Evolutionary conservation across 2,888 invertebrate genomes (phyloP).

Genomic region (Pedicia rivosa): DNA sequence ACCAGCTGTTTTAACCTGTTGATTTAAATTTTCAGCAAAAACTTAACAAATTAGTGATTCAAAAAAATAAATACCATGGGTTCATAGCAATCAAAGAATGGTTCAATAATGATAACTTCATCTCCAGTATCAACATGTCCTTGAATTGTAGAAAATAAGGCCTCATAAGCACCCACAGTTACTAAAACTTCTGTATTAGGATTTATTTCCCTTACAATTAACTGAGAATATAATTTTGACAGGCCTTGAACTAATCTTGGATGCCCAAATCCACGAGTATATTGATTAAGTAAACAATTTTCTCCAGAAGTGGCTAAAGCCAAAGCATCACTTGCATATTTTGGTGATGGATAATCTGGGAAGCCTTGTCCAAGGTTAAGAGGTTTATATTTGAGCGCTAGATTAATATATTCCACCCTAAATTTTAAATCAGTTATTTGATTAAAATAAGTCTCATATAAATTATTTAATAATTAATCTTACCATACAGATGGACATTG

Average conservation of each 20-base stretch:
- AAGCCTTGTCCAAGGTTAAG: slow-evolving; percentile 92
- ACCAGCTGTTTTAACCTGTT: slow-evolving; percentile 67
- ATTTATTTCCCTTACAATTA: slow-evolving; percentile 62
- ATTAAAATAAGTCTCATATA: background rate
- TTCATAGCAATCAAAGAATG: slow-evolving; percentile 95
- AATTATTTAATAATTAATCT: slow-evolving; percentile 2
- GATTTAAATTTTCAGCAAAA: no score
- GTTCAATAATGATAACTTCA: slow-evolving; percentile 94
- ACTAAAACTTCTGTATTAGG: slow-evolving; percentile 75
- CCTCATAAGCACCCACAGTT: slow-evolving; percentile 89
- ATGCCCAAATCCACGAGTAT: slow-evolving; percentile 89
- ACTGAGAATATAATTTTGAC: slow-evolving; percentile 66
- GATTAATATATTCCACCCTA: slow-evolving; percentile 83
- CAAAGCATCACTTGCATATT: slow-evolving; percentile 63
- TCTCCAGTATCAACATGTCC: slow-evolving; percentile 74
- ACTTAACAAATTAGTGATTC: no score
- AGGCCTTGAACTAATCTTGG: slow-evolving; percentile 73
- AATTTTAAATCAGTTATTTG: background rate
- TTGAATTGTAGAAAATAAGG: slow-evolving; percentile 71
- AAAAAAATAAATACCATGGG: no score
- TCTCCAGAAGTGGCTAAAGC: slow-evolving; percentile 45
- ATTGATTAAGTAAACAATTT: slow-evolving; percentile 73
- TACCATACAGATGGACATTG: slow-evolving; percentile 28
- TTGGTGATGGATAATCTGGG: slow-evolving; percentile 80
- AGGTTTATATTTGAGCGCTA: slow-evolving; percentile 71